Base-by-base conservation (phyloP, 2,113 vertebrate species). In the Poecile atricapillus region DNA sequence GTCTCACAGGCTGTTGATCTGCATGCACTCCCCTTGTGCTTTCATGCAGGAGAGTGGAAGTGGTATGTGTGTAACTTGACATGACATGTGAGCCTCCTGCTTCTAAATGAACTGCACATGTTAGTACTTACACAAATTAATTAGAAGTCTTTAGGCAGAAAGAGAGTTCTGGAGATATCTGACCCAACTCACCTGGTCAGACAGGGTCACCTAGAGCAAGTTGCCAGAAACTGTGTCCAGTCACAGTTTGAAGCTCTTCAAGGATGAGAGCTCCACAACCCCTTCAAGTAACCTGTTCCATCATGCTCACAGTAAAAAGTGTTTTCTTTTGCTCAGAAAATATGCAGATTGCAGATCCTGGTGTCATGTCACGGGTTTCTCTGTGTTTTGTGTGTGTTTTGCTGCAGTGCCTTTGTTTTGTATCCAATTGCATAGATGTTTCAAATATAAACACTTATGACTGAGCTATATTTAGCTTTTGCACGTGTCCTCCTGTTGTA, bases 401-500 rank as follows among this genome's bases (percentile, higher is more conserved):
- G 64, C 73, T 78, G 68, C 50, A 58, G 49, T 44, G 37, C 27
- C 64, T 87, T 86, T 96, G 76, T 96, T 97, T 95, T 90, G 91
- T 93, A 90, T 90, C 64, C 89, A 92, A 60, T 20, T 81, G 76
- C 65, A 83, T 39, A 87, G 52, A 41, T 95, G 94, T 94, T 96
- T 94, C 43, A 86, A 93, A 63, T 81, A 55, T 1, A 90, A 96
- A 96, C 76, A 92, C 39, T 74, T 74, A 55, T 43, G 43, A 74
- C 75, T 58, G 43, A 86, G 19, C 44, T 94, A 81, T 81, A 90
- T 93, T 94, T 93, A 93, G 76, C 14, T 90, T 80, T 86, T 55
- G 30, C 46, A 20, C 52, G 47, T 24, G 49, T 67, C 8, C 39
- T 80, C n/a, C 28, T 83, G 76, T 41, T 83, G 5, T 71, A 94